Base-by-base conservation (phyloP, 2,797 vertebrate species). In the Smutsia gigantea region DNA sequence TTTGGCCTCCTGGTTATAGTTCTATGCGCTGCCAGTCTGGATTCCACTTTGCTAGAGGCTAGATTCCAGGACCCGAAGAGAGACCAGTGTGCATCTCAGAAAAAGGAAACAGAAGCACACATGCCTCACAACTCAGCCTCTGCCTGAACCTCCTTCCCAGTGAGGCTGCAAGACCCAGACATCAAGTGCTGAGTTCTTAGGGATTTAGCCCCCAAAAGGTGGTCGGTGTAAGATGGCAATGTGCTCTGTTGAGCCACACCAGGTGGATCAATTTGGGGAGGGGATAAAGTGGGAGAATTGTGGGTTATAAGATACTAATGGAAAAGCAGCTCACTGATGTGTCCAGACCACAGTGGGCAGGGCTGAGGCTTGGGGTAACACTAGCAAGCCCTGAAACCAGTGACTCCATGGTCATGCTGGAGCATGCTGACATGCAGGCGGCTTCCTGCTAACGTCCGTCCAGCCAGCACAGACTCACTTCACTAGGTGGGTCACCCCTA, bases 281-380 rank as follows among this genome's bases (percentile, higher is more conserved):
- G 7, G 27, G 51, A 39, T 21, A 6, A 11, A 31, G n/a, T 1
- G 3, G 18, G 23, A 29, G 31, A 3, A 11, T 1, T 0, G 49
- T 25, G 34, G 68, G 63, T 11, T 34, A 1, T 12, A 9, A 15
- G 42, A 86, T n/a, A 66, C 11, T 3, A 29, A 55, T 1, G 21
- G 3, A 25, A n/a, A 12, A 42, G 18, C 31, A 14, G 2, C n/a
- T 59, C 46, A 5, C 17, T 0, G 2, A 29, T 0, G 19, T 2
- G 0, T 1, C 17, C 8, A 46, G 42, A 6, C 34, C 23, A 0
- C 2, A 0, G 0, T 4, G n/a, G 2, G 12, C 59, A n/a, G n/a
- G 29, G 23, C 0, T 3, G n/a, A 5, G 18, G 53, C 23, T 15
- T 9, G 4, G 0, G 2, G 46, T 2, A 9, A 14, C 13, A 1